Evolutionary conservation across 2,797 vertebrate genomes (phyloP).

Genomic region (Periophthalmus magnuspinnatus): DNA sequence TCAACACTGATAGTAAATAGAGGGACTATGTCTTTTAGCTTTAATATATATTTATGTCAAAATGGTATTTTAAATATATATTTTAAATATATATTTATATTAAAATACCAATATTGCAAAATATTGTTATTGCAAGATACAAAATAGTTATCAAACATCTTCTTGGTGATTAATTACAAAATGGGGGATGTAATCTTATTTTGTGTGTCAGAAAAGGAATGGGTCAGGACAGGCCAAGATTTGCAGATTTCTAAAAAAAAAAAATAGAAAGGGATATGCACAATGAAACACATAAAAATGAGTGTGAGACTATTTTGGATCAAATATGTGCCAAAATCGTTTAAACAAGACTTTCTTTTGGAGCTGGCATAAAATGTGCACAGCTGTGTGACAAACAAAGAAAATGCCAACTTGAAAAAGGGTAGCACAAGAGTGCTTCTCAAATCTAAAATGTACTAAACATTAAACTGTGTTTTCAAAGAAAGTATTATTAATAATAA

Average conservation of each 20-base stretch:
- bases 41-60: background rate
- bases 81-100: background rate
- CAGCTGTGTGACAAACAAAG: background rate
- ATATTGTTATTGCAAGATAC: background rate
- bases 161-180: background rate
- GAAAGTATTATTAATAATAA: too few species aligned
- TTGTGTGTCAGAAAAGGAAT: background rate
- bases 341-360: background rate
- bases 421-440: background rate
- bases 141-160: background rate
- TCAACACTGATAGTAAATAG: background rate
- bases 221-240: background rate
- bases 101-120: background rate
- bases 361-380: background rate
- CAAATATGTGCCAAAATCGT: background rate
- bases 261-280: background rate
- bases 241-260: background rate
- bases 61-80: background rate
- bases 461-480: background rate
- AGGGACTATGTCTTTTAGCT: background rate
- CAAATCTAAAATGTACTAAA: background rate
- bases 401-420: background rate
- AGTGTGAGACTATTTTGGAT: background rate
- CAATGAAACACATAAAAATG: background rate
- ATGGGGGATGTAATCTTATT: background rate